phyloP scores from a whole-genome alignment of 2,888 invertebrate genomes.

The Apodemia zela region DNA sequence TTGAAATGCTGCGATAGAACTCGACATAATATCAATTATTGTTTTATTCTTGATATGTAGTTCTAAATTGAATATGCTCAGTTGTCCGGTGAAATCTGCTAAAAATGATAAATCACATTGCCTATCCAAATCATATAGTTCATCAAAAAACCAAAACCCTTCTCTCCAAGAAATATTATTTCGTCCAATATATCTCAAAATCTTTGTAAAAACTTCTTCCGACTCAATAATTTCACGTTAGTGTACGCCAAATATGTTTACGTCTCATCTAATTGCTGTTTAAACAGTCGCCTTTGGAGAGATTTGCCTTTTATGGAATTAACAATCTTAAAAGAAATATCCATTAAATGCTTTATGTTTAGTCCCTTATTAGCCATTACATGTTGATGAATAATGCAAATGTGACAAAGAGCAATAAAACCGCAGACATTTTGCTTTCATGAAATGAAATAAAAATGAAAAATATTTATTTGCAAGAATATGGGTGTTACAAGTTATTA shows the following conservation, averaged over 20 bases:
- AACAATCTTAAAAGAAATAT: slow-evolving; percentile 3
- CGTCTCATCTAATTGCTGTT: slow-evolving; percentile 32
- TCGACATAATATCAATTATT: slow-evolving; percentile 35
- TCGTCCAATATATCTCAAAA: slow-evolving; percentile 33
- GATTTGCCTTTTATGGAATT: slow-evolving; percentile 28
- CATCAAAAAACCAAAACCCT: slow-evolving; percentile 31
- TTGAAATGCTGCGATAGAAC: slow-evolving; percentile 31
- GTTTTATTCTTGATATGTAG: slow-evolving; percentile 35
- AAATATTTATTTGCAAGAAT: too few species aligned
- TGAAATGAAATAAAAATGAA: too few species aligned
- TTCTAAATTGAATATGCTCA: slow-evolving; percentile 32
- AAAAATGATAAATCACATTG: slow-evolving; percentile 36
- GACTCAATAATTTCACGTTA: slow-evolving; percentile 36
- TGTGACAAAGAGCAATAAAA: too few species aligned
- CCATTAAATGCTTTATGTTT: too few species aligned
- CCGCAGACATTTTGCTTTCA: too few species aligned
- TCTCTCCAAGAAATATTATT: slow-evolving; percentile 33
- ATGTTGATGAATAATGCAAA: background rate
- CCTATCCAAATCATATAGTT: slow-evolving; percentile 32
- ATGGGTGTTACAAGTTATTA: too few species aligned
- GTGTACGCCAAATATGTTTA: slow-evolving; percentile 32
- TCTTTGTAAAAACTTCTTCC: slow-evolving; percentile 36
- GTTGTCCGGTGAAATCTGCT: slow-evolving; percentile 33
- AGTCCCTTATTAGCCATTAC: background rate
- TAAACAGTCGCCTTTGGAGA: slow-evolving; percentile 31